A percentile compares a stretch with the other conserved stretches of the same genome.
Conservation (phyloP, 1,140 invertebrate genomes). For the Heliconius congener region DNA sequence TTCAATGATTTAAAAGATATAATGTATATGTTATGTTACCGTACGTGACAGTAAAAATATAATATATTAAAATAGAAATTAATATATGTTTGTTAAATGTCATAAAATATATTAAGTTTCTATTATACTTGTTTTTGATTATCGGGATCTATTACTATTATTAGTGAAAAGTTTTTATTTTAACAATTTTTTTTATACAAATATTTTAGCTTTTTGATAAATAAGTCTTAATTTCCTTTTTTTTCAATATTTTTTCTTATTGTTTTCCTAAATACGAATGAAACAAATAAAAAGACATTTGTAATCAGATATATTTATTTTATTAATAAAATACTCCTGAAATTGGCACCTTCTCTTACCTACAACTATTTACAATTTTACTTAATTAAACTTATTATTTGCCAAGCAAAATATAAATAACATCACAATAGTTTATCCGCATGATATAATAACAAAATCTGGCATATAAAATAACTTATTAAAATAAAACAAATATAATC, state of each 20-base stretch:
- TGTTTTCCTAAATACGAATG: neutral
- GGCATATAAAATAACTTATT: neutral
- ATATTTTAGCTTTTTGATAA: too few species aligned
- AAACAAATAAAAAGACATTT: neutral
- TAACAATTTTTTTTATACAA: too few species aligned
- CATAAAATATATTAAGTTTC: too few species aligned
- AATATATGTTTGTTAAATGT: too few species aligned
- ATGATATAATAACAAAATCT: neutral
- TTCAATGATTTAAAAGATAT: neutral
- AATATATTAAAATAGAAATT: too few species aligned
- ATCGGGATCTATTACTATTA: too few species aligned
- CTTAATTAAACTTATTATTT: constrained; percentile 9
- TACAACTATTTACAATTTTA: constrained; percentile 4
- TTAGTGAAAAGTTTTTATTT: too few species aligned
- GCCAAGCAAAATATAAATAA: constrained; percentile 6
- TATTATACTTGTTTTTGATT: too few species aligned
- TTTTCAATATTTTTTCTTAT: neutral
- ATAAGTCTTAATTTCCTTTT: too few species aligned
- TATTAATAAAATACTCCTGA: constrained; percentile 12
- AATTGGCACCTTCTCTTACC: constrained; percentile 12
- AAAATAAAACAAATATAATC: neutral
- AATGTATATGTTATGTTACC: too few species aligned
- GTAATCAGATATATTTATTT: neutral
- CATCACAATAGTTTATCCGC: constrained; percentile 2
- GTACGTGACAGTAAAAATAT: too few species aligned